Base-by-base conservation (phyloP, 2,797 vertebrate species). In the Paramormyrops hopkinsi region DNA sequence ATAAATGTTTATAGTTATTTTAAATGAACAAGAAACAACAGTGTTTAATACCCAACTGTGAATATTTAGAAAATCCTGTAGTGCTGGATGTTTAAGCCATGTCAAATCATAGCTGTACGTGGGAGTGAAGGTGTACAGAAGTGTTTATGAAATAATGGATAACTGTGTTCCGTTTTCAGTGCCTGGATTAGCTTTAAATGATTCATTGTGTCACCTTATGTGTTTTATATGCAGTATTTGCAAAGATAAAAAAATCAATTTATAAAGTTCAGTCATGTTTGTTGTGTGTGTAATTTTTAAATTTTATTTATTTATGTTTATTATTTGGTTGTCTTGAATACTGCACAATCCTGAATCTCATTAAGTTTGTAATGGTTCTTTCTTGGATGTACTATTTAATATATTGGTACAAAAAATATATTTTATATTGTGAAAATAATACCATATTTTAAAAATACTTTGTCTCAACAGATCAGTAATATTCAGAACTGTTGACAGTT, bases 151-250 rank as follows among this genome's bases (percentile, higher is more conserved):
- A 94, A 91, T 92, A 95, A 93, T 95, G 94, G 93, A 94, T 94
- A 93, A 94, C 92, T 93, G 92, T 95, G 93, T 95, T 93, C 92
- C 94, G 94, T 96, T 93, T 94, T 93, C 94, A 92, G 91, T 91
- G 93, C 93, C 95, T 94, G 93, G 95, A 95, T 93, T 19, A 88
- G 94, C 95, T 96, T 96, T 96, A 95, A 95, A 93, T 95, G 95
- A 96, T 94, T 89, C 90, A 92, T 92, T 94, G 93, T 95, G 94
- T 95, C 95, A 94, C 93, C 92, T 89, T 95, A 92, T 94, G 93
- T 96, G 94, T 96, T 96, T 95, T 95, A 69, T 96, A 94, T 96
- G 93, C 92, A 95, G 96, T 96, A 95, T 96, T 97, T 97, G 95
- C 95, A 95, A 94, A 96, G 95, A 96, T 97, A 94, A 95, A 95